These are phyloP conservation scores for Esox masquinongy DNA, from an alignment of 2,797 vertebrate genomes.

Conservation along the genomic window DNA sequence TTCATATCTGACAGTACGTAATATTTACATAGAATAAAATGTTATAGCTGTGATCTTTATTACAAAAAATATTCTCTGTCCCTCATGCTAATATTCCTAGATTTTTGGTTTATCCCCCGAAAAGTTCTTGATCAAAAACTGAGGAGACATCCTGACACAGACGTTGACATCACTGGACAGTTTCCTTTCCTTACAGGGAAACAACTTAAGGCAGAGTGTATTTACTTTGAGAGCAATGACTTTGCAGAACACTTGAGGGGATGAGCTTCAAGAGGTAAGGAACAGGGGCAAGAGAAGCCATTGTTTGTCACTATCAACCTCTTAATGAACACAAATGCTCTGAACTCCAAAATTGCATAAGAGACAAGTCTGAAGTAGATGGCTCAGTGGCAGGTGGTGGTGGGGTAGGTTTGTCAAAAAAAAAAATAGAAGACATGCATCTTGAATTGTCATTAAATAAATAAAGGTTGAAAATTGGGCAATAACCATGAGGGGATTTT, in stretches of 20 bases:
- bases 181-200: constrained; percentile 47
- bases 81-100: constrained; percentile 41
- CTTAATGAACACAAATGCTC: constrained; percentile 33
- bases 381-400: constrained; percentile 71
- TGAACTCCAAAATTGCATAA: constrained; percentile 53
- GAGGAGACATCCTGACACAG: constrained; percentile 28
- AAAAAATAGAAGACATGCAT: constrained; percentile 39
- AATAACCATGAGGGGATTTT: constrained; percentile 10
- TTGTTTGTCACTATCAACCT: constrained; percentile 28
- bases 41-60: constrained; percentile 43
- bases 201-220: constrained; percentile 62
- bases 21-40: constrained; percentile 54
- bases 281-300: constrained; percentile 11
- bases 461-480: constrained; percentile 42
- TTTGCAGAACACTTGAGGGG: constrained; percentile 36
- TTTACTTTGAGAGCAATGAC: constrained; percentile 26
- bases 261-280: not conserved
- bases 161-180: constrained; percentile 41
- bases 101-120: constrained; percentile 53
- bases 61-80: constrained; percentile 58
- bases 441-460: constrained; percentile 61
- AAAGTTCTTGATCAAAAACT: constrained; percentile 37
- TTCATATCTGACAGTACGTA: constrained; percentile 28
- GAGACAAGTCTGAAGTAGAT: constrained; percentile 46
- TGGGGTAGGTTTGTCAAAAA: constrained; percentile 35